phyloP scores from a whole-genome alignment of 2,888 invertebrate species.

The Oscheius onirici region DNA sequence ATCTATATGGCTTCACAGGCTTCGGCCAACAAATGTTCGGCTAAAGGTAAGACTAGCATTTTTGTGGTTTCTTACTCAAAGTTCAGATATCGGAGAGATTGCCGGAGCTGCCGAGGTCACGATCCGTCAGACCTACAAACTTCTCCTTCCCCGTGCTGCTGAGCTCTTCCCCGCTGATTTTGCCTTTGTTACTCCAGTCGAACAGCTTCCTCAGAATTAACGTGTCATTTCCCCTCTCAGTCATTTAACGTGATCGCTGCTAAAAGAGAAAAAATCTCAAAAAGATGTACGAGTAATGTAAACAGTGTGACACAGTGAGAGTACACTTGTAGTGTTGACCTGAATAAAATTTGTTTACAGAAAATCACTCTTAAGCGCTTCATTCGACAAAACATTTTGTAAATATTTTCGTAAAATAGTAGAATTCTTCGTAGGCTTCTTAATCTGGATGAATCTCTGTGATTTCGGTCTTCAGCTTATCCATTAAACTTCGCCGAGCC shows the following conservation, averaged over 20 bases:
- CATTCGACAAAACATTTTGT: neutral
- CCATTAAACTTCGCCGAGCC: conserved; percentile 9
- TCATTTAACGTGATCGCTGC: neutral
- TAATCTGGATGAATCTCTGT: conserved; percentile 13
- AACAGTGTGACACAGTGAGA: neutral
- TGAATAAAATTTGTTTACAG: no score
- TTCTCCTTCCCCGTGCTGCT: conserved; percentile 89
- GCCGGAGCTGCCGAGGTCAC: conserved; percentile 98
- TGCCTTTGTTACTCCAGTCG: conserved; percentile 91
- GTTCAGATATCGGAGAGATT: conserved; percentile 90
- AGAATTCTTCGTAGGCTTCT: neutral
- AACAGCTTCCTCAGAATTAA: conserved; percentile 80
- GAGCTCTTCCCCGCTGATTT: conserved; percentile 95
- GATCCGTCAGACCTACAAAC: conserved; percentile 93
- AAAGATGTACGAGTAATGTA: conserved; percentile 25
- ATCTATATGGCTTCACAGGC: conserved; percentile 99
- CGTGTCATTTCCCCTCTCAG: neutral
- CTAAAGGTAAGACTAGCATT: conserved; percentile 77
- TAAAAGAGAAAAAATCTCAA: conserved; percentile 9
- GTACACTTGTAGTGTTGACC: neutral
- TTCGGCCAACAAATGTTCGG: conserved; percentile 90
- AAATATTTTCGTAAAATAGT: neutral
- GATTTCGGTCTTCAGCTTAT: conserved; percentile 29
- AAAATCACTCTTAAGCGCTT: no score
- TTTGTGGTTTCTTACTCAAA: neutral